Evolutionary conservation across 2,113 vertebrate species (phyloP), one percentile per base, ranked within the genome.

Genomic region (Syngnathus scovelli): DNA sequence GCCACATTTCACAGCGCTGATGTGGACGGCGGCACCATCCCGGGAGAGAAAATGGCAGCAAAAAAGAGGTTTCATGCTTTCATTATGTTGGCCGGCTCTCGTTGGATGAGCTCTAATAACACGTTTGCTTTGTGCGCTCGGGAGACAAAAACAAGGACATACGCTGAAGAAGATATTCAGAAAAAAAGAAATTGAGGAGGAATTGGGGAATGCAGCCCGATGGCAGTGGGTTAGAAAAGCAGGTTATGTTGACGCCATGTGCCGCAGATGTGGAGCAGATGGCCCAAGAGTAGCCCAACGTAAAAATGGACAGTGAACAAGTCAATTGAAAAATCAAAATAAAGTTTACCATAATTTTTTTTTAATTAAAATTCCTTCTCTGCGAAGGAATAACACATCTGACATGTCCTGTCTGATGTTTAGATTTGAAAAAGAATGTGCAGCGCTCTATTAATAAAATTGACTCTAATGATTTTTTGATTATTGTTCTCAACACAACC

Each of bases 31-130:
- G 77, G 78, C 77, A 79, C 74, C 74, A 21, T 77, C 69, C 71
- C 43, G 68, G 13, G 73, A 67, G 80, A 74, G 78, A 78, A 75
- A 77, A 83, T 77, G 73, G 43, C 64, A 76, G 72, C 49, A 71
- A 69, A 79, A 83, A 84, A 79, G 27, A 80, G 84, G 80, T 71
- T 79, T 86, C 78, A 87, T 87, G 55, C 13, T 58, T 58, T 58
- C 55, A 58, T 58, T 89, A 86, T 82, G 82, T 80, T 75, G 80
- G 81, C 74, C 80, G 68, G 75, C 81, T 74, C 79, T 48, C 52
- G 46, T 78, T 84, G 82, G 83, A 77, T 86, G 80, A 86, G 74
- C 72, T 61, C 27, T 72, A 76, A 85, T 79, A 76, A 58, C 27
- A 7, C 38, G 68, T 73, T 67, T 76, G 78, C 55, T 36, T 58